These are phyloP conservation scores for Diaprepes abbreviatus DNA, from an alignment of 2,888 invertebrate genomes.

Conservation along the genomic window DNA sequence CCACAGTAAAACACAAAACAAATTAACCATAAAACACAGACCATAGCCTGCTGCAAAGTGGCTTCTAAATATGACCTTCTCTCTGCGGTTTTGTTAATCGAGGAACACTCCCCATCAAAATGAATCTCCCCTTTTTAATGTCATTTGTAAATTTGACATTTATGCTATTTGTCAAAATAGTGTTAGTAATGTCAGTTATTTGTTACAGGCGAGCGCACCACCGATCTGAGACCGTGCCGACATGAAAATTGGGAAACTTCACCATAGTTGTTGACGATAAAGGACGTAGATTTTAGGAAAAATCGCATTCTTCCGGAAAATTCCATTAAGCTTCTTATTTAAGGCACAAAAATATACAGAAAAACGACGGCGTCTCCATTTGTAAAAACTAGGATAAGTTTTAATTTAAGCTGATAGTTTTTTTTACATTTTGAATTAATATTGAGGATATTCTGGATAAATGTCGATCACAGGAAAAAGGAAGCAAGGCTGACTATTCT, in stretches of 20 bases:
- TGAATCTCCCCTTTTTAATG: no score
- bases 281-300: slow-evolving; percentile 15
- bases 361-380: neutral
- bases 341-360: slow-evolving; percentile 19
- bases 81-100: no score
- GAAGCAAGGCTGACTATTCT: slow-evolving; percentile 40
- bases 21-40: no score
- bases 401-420: neutral
- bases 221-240: slow-evolving; percentile 31
- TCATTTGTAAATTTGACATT: no score
- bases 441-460: slow-evolving; percentile 24
- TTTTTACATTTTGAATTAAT: slow-evolving; percentile 9
- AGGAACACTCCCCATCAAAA: no score
- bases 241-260: slow-evolving; percentile 25
- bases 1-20: no score
- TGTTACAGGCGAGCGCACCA: slow-evolving; percentile 40
- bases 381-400: slow-evolving; percentile 13
- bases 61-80: no score
- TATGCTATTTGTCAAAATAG: no score
- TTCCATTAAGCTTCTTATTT: slow-evolving; percentile 9
- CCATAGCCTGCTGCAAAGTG: no score
- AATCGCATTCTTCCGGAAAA: slow-evolving; percentile 22
- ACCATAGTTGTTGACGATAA: slow-evolving; percentile 9
- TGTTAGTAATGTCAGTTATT: slow-evolving; percentile 29
- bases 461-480: slow-evolving; percentile 34